Evolutionary conservation across 2,888 invertebrate species (phyloP).

Genomic region (Hyalella azteca): DNA sequence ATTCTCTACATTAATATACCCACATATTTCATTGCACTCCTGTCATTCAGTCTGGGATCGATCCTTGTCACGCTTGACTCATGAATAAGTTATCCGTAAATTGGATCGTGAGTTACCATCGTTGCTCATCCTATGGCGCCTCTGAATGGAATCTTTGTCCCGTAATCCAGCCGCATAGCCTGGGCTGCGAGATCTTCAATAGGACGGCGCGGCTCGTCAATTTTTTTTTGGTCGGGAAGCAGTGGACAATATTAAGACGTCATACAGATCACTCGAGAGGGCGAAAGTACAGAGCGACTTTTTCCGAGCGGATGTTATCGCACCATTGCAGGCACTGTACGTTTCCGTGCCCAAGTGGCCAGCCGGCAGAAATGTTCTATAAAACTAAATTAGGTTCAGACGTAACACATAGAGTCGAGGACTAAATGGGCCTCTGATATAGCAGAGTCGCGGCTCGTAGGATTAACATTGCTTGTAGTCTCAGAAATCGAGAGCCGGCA

Average conservation of each 20-base stretch:
- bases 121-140: not conserved
- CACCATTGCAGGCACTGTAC: slow-evolving; percentile 23
- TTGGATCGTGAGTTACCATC: not conserved
- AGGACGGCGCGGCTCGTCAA: not conserved
- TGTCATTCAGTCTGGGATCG: no score
- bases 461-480: not conserved
- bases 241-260: slow-evolving; percentile 24
- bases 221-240: not conserved
- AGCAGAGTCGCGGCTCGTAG: slow-evolving; percentile 33
- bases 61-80: not conserved
- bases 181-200: slow-evolving; percentile 9
- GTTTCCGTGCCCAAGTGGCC: slow-evolving; percentile 33
- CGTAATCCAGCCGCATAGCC: not conserved
- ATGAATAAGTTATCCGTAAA: not conserved
- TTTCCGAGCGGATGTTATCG: slow-evolving; percentile 31
- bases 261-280: slow-evolving; percentile 18
- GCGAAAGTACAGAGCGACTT: not conserved
- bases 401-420: slow-evolving; percentile 36
- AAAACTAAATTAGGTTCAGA: slow-evolving; percentile 36
- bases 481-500: slow-evolving; percentile 22
- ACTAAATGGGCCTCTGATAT: slow-evolving; percentile 35
- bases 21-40: no score
- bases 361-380: slow-evolving; percentile 35
- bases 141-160: slow-evolving; percentile 24
- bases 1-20: no score